These are phyloP conservation scores for Selenia dentaria DNA, from an alignment of 2,888 invertebrate species.

Conservation along the genomic window DNA sequence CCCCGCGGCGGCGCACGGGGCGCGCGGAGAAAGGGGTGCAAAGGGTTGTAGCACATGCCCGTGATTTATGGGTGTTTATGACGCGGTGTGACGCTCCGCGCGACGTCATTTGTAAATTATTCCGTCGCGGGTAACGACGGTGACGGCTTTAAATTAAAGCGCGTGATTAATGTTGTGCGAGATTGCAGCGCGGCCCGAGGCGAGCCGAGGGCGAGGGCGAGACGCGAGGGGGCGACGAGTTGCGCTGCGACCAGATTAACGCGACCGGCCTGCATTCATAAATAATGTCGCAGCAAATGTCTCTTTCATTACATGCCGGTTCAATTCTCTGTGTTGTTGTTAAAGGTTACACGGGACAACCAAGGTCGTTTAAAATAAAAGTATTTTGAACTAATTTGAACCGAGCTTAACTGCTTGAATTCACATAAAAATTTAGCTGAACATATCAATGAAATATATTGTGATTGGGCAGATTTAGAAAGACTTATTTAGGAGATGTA, in stretches of 20 bases:
- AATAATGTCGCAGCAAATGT: slow-evolving; percentile 19
- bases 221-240: slow-evolving; percentile 14
- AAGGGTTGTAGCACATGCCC: slow-evolving; percentile 48
- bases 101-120: slow-evolving; percentile 49
- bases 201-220: slow-evolving; percentile 31
- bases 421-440: too few relatives aligned
- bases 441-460: too few relatives aligned
- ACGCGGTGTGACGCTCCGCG: slow-evolving; percentile 42
- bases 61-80: slow-evolving; percentile 49
- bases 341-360: too few relatives aligned
- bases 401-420: too few relatives aligned
- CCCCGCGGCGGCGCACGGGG: slow-evolving; percentile 26
- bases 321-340: background rate
- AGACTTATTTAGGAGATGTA: too few relatives aligned
- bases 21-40: slow-evolving; percentile 18
- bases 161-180: slow-evolving; percentile 58
- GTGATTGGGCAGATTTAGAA: too few relatives aligned
- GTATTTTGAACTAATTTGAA: too few relatives aligned
- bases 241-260: slow-evolving; percentile 4
- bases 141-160: slow-evolving; percentile 68
- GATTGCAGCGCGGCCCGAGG: slow-evolving; percentile 16
- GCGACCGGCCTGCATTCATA: slow-evolving; percentile 24
- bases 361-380: too few relatives aligned
- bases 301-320: background rate
- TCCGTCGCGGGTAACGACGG: slow-evolving; percentile 55